Evolutionary conservation across 2,797 vertebrate genomes (phyloP).

Genomic region (Pogoniulus pusillus): DNA sequence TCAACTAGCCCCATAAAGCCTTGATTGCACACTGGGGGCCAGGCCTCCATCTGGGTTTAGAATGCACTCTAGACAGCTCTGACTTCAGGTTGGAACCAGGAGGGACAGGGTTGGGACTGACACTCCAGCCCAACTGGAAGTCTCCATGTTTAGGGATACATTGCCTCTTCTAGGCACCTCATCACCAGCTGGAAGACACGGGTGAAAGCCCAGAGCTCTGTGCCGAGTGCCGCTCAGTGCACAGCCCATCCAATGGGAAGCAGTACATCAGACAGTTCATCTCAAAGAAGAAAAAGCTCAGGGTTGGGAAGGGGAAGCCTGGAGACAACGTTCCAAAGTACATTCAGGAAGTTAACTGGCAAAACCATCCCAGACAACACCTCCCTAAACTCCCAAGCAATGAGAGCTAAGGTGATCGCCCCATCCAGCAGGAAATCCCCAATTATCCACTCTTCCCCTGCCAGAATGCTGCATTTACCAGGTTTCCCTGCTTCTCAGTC

Average conservation of each 20-base stretch:
- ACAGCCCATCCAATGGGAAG: neutral
- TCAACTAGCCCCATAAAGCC: neutral
- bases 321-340: neutral
- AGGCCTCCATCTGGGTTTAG: neutral
- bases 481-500: neutral
- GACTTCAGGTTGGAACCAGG: neutral
- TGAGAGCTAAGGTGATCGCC: neutral
- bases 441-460: neutral
- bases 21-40: neutral
- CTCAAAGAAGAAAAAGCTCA: neutral
- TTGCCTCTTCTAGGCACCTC: neutral
- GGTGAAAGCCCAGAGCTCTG: neutral
- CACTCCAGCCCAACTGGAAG: neutral
- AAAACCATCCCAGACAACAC: neutral
- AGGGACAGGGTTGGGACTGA: neutral
- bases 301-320: neutral
- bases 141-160: neutral
- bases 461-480: neutral
- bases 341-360: neutral
- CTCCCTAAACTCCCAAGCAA: neutral
- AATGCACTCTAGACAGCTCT: neutral
- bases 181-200: neutral
- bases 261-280: fast-evolving
- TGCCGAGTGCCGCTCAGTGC: neutral
- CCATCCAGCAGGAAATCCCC: neutral